These are phyloP conservation scores for Pardalotus punctatus DNA, from an alignment of 2,113 vertebrate species.

Conservation along the genomic window DNA sequence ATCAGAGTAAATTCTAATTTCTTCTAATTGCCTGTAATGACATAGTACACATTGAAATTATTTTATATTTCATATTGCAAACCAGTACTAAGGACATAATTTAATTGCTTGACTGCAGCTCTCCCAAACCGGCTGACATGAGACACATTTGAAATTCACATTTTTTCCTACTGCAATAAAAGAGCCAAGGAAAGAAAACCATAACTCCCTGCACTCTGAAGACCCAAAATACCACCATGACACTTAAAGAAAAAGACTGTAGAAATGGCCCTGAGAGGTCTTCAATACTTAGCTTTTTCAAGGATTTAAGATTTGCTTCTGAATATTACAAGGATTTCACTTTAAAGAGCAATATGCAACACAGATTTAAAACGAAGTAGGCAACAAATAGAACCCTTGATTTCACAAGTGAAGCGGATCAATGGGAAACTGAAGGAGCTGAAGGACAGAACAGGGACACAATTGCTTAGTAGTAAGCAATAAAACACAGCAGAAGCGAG, in stretches of 20 bases:
- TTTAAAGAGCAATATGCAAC: neutral
- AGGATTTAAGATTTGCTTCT: neutral
- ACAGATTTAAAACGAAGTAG: neutral
- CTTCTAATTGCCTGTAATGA: neutral
- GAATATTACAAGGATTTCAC: neutral
- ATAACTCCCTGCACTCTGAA: neutral
- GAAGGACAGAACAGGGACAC: neutral
- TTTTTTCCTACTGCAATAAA: constrained; percentile 21
- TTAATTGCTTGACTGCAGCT: neutral
- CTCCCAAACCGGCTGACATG: neutral
- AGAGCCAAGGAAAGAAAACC: neutral
- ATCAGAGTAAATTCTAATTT: neutral
- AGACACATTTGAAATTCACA: neutral
- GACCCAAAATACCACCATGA: neutral
- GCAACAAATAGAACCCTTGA: neutral
- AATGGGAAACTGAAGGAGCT: neutral
- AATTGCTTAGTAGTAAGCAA: neutral
- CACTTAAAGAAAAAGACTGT: neutral
- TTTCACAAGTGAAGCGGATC: neutral
- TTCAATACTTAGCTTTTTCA: neutral
- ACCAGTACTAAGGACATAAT: neutral
- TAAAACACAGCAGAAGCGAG: neutral
- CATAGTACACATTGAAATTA: neutral
- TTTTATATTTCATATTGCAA: neutral
- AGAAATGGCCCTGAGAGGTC: neutral